Evolutionary conservation across 2,888 invertebrate species (phyloP).

Genomic region (Neocrepidodera transversa): DNA sequence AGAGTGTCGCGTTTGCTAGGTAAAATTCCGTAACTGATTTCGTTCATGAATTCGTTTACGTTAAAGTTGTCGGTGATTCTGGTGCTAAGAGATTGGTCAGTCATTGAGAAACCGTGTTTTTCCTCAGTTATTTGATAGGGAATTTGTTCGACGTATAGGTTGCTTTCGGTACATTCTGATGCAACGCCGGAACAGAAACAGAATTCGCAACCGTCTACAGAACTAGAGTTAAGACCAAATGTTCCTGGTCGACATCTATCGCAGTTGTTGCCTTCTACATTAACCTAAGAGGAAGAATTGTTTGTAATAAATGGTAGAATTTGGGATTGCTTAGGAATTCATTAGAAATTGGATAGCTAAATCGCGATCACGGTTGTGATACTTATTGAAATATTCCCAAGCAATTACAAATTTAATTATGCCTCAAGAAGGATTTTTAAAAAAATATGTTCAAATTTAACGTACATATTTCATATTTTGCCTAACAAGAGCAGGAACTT

Average conservation of each 20-base stretch:
- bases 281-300: conserved; percentile 62
- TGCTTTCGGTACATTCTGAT: conserved; percentile 74
- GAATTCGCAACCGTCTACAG: conserved; percentile 80
- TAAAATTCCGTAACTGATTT: conserved; percentile 67
- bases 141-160: conserved; percentile 70
- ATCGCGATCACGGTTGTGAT: too few relatives aligned
- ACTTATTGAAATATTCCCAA: too few relatives aligned
- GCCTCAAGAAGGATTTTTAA: too few relatives aligned
- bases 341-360: too few relatives aligned
- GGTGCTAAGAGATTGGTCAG: conserved; percentile 63
- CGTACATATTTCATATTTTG: too few relatives aligned
- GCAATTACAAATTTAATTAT: too few relatives aligned
- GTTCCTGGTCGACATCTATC: conserved; percentile 80
- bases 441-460: too few relatives aligned
- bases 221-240: conserved; percentile 74
- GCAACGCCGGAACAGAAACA: conserved; percentile 91
- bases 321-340: too few relatives aligned
- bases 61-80: conserved; percentile 62
- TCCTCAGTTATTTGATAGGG: conserved; percentile 68
- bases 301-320: too few relatives aligned
- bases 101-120: conserved; percentile 69
- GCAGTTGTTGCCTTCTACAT: conserved; percentile 81
- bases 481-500: too few relatives aligned
- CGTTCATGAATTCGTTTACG: conserved; percentile 65
- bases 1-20: conserved; percentile 62